Conservation (phyloP, 2,888 invertebrate species). For the Tribolium freemani region DNA sequence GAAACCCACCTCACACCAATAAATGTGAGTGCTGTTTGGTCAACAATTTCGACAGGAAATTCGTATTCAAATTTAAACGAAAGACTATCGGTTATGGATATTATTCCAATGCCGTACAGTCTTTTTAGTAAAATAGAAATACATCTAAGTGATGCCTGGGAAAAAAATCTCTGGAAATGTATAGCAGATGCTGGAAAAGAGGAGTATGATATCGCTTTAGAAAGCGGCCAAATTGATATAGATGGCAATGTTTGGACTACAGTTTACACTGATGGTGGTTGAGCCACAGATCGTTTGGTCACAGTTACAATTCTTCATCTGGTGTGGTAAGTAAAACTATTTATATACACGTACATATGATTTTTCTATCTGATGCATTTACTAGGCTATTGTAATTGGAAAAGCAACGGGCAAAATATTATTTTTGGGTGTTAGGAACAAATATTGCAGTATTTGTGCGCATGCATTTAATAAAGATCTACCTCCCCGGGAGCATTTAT, state of each 20-base stretch:
- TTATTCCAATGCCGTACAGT: slow-evolving; percentile 37
- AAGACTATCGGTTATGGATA: slow-evolving; percentile 43
- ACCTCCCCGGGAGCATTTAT: slow-evolving; percentile 10
- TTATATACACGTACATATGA: no score
- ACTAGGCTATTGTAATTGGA: no score
- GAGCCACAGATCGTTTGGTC: slow-evolving; percentile 3
- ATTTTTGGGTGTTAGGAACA: slow-evolving; percentile 47
- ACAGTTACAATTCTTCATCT: neutral
- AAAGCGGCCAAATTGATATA: neutral
- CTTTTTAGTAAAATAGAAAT: slow-evolving; percentile 37
- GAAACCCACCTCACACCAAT: no score
- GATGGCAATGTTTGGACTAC: slow-evolving; percentile 18
- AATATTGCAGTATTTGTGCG: slow-evolving; percentile 47
- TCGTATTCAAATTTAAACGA: slow-evolving; percentile 41
- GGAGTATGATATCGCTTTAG: no score
- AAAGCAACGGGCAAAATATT: slow-evolving; percentile 42
- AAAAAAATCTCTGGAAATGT: neutral
- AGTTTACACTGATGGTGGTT: slow-evolving; percentile 2
- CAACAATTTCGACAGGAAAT: slow-evolving; percentile 45
- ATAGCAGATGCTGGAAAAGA: no score
- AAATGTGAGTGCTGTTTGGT: slow-evolving; percentile 36
- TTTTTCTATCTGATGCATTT: no score
- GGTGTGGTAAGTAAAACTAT: slow-evolving; percentile 12
- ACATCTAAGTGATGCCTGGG: no score
- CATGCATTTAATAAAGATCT: neutral